Base-by-base conservation (phyloP, 2,888 invertebrate species). In the Brachycybe producta region DNA sequence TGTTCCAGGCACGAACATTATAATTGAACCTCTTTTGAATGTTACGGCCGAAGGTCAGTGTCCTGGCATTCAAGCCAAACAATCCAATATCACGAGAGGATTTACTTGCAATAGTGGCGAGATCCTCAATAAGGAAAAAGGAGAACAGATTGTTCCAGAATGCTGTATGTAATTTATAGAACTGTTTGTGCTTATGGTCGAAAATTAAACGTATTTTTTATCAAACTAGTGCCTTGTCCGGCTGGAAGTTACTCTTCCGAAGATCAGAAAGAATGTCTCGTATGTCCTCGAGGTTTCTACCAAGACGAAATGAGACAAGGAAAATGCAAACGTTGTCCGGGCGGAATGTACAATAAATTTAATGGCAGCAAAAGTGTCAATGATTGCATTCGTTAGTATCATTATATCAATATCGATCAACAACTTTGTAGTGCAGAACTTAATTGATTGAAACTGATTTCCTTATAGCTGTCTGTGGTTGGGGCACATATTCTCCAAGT, bases 41-140 rank as follows among this genome's bases (percentile, higher is more conserved):
- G 83, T 91, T 2, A 84, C 85, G 1, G 79, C 87, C 26, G 56
- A 57, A 30, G 88, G 88, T 63, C 85, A 86, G 64, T 94, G 94
- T 68, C 92, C 92, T 46, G 87, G 90, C 2, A 68, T 94, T 44
- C 77, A 85, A 63, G 92, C 91, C 2, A 73, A 88, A 2, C 80
- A 80, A 62, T 90, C 91, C 36, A 76, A 79, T 2, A 85, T 90
- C 52, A 74, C 79, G 0, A 77, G 90, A 61, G 94, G 94, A 52
- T 95, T 94, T 63, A 87, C 88, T 32, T 95, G 94, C 61, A 86
- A 82, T 60, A 78, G 85, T 47, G 94, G 94, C 2, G 92, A 94
- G 73, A 91, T 94, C 7, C 70, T 95, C 4, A 88, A 92, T 63
- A 88, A 86, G 80, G 87, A 88, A 59, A 84, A 86, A 0, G 85